These are phyloP conservation scores for Coptotermes formosanus DNA, from an alignment of 1,140 invertebrate genomes.

Conservation along the genomic window DNA sequence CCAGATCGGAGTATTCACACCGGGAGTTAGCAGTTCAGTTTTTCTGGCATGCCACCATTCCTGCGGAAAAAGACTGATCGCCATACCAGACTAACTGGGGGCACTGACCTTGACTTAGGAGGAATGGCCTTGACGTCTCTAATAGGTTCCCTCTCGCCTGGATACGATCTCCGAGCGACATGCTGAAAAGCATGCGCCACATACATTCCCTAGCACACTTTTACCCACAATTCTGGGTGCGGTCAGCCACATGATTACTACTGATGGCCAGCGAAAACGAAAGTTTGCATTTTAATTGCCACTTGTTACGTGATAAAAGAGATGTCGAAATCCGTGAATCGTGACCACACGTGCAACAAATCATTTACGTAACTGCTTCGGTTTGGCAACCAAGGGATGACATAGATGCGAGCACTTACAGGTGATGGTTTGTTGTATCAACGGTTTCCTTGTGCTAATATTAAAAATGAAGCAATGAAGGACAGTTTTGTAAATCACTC, in stretches of 20 bases:
- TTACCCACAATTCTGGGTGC: neutral
- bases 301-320: neutral
- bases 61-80: too few relatives aligned
- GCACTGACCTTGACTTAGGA: neutral
- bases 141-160: neutral
- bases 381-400: neutral
- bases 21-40: too few relatives aligned
- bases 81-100: neutral
- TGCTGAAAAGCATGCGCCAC: neutral
- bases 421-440: neutral
- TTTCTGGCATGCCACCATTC: too few relatives aligned
- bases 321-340: neutral
- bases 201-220: neutral
- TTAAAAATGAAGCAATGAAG: slow-evolving; percentile 5
- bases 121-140: neutral
- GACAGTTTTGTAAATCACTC: neutral
- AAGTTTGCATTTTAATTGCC: neutral
- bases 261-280: neutral
- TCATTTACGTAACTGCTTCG: neutral
- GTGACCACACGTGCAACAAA: neutral
- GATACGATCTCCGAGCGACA: neutral
- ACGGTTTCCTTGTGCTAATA: neutral
- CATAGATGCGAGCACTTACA: neutral
- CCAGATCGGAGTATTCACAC: too few relatives aligned
- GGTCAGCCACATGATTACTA: neutral